Evolutionary conservation across 2,888 invertebrate genomes (phyloP), one percentile per base, ranked within the genome.

Genomic region (Pteria penguin): DNA sequence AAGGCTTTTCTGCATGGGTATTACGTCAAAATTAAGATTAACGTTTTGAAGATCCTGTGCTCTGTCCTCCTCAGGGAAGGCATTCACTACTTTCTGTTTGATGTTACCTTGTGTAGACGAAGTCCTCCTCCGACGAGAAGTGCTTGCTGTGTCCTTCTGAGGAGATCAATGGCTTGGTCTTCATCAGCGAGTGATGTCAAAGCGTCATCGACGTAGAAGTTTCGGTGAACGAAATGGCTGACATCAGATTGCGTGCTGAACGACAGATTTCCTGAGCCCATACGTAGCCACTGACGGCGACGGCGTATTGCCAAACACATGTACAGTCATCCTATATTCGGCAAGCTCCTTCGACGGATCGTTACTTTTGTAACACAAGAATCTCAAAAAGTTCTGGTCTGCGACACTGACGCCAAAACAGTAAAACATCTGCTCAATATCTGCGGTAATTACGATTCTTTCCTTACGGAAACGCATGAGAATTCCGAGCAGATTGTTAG

Each of bases 181-280:
- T 52, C 65, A 14, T 63, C 74, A 26, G 73, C 54, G n/a, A 67
- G 22, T 14, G 60, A 82, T 1, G 61, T 71, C 2, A 84, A 68
- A 1, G 66, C 80, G 63, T 84, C 83, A 26, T 84, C 84, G 1
- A 84, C 80, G 55, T 84, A 84, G 63, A 83, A 84, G 60, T 80
- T 74, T 18, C 63, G 45, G 1, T 75, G 54, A 0, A 84, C 77
- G 60, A 80, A 66, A 1, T 75, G 8, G 54, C 22, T 55, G 24
- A 81, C 61, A 0, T 67, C 75, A 4, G 62, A 26, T 11, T 65
- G 58, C 33, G 5, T 73, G 33, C 55, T 36, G 11, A 57, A 55
- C 31, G 73, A 60, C 24, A 2, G 75, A 26, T 58, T 75, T 79
- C 27, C 78, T 54, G n/a, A 83, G 58, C 5, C 79, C 82, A 54